phyloP scores from a whole-genome alignment of 2,797 vertebrate species.

The Ammospiza maritima region DNA sequence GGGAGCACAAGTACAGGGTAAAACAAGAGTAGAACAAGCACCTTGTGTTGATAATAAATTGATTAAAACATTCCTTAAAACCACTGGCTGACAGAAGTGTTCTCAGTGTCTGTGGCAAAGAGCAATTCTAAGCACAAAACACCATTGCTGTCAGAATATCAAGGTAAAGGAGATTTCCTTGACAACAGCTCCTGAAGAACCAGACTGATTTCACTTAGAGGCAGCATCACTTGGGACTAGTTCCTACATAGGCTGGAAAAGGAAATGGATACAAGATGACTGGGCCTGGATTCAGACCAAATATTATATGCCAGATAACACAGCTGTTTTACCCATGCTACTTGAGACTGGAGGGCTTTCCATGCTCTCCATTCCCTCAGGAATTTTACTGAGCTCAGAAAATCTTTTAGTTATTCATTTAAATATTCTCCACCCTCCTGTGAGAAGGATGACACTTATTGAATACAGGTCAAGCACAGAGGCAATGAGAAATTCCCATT shows the following conservation, averaged over 20 bases:
- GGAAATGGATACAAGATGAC: neutral
- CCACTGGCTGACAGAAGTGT: neutral
- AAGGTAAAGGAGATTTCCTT: neutral
- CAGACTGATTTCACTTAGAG: neutral
- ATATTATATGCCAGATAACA: neutral
- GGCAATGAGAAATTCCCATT: neutral
- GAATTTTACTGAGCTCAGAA: neutral
- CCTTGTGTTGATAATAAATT: neutral
- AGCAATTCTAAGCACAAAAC: neutral
- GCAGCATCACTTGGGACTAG: neutral
- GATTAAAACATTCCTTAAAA: neutral
- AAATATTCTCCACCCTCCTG: neutral
- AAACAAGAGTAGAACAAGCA: neutral
- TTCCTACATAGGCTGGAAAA: neutral
- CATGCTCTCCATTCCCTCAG: neutral
- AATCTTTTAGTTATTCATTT: neutral
- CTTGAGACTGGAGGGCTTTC: neutral
- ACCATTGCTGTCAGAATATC: neutral
- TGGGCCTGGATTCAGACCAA: neutral
- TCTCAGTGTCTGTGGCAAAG: neutral
- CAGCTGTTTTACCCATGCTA: neutral
- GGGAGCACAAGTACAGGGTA: accelerated
- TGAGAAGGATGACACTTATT: neutral
- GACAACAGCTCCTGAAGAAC: neutral
- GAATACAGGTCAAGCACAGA: neutral